These are phyloP conservation scores for Natator depressus DNA, from an alignment of 2,113 vertebrate genomes.

Conservation along the genomic window DNA sequence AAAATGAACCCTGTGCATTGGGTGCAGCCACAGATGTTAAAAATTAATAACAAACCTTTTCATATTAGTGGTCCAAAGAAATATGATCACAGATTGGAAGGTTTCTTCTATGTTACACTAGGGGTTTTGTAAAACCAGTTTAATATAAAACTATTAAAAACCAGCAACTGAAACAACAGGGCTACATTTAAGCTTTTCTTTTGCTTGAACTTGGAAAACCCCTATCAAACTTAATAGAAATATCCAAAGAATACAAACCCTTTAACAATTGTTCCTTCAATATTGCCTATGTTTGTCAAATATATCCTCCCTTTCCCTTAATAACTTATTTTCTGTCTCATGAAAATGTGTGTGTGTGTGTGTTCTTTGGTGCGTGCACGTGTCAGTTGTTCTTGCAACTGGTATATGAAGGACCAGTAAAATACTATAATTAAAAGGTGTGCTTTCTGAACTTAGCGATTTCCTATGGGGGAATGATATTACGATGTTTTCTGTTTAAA, in stretches of 20 bases:
- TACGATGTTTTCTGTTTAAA: not conserved
- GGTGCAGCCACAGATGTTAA: not conserved
- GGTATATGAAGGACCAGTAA: not conserved
- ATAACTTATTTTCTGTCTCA: not conserved
- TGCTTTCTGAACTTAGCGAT: not conserved
- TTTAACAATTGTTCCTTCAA: not conserved
- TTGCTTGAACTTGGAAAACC: not conserved
- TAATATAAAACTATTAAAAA: not conserved
- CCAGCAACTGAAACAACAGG: not conserved
- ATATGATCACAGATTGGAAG: not conserved
- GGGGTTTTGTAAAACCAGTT: not conserved
- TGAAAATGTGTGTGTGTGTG: not conserved
- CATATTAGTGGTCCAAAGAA: not conserved
- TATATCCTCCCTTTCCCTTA: not conserved
- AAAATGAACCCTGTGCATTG: not conserved
- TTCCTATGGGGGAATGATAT: not conserved
- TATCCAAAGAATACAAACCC: not conserved
- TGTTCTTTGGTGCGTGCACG: not conserved
- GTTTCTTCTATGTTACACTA: not conserved
- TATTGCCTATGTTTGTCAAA: not conserved
- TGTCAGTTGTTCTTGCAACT: not conserved
- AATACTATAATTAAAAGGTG: not conserved
- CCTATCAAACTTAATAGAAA: not conserved
- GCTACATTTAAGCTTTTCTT: not conserved
- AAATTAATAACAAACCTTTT: not conserved